A percentile compares a stretch with the other conserved stretches of the same genome.
phyloP scores from a whole-genome alignment of 37 sponge, comb jelly and placozoan genomes.

The Chondrilla cf. caribensis region DNA sequence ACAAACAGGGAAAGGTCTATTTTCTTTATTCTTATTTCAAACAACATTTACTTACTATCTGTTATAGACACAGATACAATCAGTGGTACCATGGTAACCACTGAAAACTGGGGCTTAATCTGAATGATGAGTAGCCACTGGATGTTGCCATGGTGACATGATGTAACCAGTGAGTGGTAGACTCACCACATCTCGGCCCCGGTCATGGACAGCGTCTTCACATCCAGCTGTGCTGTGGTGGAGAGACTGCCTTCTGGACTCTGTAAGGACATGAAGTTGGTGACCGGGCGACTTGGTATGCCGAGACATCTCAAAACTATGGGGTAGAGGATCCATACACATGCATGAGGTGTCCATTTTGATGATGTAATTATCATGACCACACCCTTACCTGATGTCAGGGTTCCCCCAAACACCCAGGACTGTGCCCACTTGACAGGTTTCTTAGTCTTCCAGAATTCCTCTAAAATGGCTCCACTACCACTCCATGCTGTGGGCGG shows the following conservation, averaged over 20 bases:
- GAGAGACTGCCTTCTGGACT: constrained; percentile 45
- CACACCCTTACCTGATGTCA: constrained; percentile 72
- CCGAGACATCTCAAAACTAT: constrained; percentile 59
- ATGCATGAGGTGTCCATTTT: neutral
- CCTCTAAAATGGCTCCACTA: constrained; percentile 55
- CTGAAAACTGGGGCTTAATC: too few relatives aligned
- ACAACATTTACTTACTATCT: too few relatives aligned
- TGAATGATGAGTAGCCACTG: too few relatives aligned
- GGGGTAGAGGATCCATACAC: neutral
- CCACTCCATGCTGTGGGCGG: constrained; percentile 78
- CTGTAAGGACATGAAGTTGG: constrained; percentile 72
- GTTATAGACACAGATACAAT: too few relatives aligned
- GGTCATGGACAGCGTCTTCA: too few relatives aligned
- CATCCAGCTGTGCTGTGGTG: neutral
- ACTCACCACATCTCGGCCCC: too few relatives aligned
- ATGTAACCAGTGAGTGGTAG: too few relatives aligned
- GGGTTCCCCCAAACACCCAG: constrained; percentile 79
- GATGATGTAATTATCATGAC: constrained; percentile 47
- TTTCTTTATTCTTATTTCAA: too few relatives aligned
- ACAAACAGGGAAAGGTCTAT: too few relatives aligned
- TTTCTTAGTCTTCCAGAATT: constrained; percentile 43
- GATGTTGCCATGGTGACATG: too few relatives aligned
- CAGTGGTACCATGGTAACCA: too few relatives aligned
- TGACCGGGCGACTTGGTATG: constrained; percentile 67
- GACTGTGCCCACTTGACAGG: constrained; percentile 79